Evolutionary conservation across 1,140 invertebrate genomes (phyloP).

Genomic region (Ephestia elutella): DNA sequence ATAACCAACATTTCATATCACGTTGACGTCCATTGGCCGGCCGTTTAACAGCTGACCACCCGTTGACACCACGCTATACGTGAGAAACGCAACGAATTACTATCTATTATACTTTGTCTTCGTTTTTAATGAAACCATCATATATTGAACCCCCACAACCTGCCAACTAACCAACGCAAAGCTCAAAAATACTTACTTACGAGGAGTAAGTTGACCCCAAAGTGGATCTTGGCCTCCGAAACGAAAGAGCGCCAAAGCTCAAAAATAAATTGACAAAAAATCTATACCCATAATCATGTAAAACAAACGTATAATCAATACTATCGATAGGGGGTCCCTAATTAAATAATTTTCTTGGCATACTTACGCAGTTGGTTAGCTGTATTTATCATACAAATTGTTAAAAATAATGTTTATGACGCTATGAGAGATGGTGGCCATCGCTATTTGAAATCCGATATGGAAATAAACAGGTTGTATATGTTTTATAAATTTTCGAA

Average conservation of each 20-base stretch:
- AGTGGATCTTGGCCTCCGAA: too few species aligned
- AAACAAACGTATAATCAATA: constrained; percentile 35
- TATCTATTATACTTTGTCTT: constrained; percentile 16
- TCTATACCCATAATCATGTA: background rate
- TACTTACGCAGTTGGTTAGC: constrained; percentile 18
- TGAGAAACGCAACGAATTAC: constrained; percentile 40
- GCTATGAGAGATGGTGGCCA: constrained; percentile 28
- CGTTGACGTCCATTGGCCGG: background rate
- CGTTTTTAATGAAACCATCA: background rate
- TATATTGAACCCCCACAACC: constrained; percentile 6
- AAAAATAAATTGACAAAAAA: background rate
- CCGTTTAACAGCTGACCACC: constrained; percentile 20
- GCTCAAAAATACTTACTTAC: background rate
- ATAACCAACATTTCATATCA: background rate
- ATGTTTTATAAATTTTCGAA: constrained; percentile 27
- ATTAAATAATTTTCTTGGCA: constrained; percentile 46
- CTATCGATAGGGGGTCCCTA: constrained; percentile 35
- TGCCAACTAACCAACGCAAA: background rate
- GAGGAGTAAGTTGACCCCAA: too few species aligned
- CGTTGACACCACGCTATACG: constrained; percentile 26
- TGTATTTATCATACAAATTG: constrained; percentile 46
- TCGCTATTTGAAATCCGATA: constrained; percentile 40
- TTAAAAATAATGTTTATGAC: constrained; percentile 30
- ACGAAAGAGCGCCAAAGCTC: too few species aligned
- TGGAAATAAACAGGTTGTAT: constrained; percentile 37